Conservation (phyloP, 2,888 invertebrate genomes). For the Scaptomyza polygonia region DNA sequence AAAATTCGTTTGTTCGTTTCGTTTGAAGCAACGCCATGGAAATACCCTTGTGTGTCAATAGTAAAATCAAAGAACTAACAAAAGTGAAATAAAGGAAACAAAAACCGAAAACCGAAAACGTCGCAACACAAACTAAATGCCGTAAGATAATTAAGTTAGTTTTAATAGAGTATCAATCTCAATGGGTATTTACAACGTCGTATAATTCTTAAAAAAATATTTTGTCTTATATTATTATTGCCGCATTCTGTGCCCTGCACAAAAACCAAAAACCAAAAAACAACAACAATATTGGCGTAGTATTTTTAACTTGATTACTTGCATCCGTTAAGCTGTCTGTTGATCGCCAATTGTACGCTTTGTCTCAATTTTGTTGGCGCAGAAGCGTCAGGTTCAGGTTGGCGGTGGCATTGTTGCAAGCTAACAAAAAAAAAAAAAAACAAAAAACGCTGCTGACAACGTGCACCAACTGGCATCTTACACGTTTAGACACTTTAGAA, state of each 20-base stretch:
- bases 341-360: slow-evolving; percentile 43
- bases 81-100: not conserved
- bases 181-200: slow-evolving; percentile 11
- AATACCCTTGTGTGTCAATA: slow-evolving; percentile 23
- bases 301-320: slow-evolving; percentile 45
- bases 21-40: not conserved
- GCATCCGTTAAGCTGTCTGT: slow-evolving; percentile 9
- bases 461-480: slow-evolving; percentile 21
- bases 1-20: too few relatives aligned
- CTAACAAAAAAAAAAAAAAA: too few relatives aligned
- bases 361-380: slow-evolving; percentile 10
- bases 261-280: not conserved
- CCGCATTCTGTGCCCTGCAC: slow-evolving; percentile 10
- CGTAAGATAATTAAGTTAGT: not conserved
- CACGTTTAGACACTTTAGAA: not conserved
- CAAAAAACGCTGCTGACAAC: slow-evolving; percentile 9
- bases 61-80: too few relatives aligned
- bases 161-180: not conserved
- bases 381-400: not conserved
- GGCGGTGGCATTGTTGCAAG: slow-evolving; percentile 11
- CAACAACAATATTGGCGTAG: slow-evolving; percentile 15
- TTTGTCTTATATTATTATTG: not conserved
- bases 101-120: not conserved
- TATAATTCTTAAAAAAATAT: not conserved
- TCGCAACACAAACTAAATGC: not conserved